Percentiles rank a stretch among this genome's conserved stretches.
phyloP scores from a whole-genome alignment of 1,140 invertebrate genomes.

The Danaus plexippus region DNA sequence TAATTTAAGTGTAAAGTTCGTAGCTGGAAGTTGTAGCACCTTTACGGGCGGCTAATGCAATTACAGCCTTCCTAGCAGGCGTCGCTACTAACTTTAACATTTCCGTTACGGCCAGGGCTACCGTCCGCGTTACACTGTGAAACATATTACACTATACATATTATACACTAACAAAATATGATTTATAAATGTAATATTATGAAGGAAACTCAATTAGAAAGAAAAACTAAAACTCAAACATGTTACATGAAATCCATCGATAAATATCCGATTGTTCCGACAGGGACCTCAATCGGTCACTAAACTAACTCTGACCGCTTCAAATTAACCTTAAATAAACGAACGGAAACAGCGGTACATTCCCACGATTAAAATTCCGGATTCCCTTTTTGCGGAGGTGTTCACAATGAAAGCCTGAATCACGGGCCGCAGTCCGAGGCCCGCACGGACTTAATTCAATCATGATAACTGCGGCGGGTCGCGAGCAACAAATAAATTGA shows the following conservation, averaged over 20 bases:
- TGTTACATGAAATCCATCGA: background rate
- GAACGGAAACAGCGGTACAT: constrained; percentile 30
- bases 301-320: constrained; percentile 34
- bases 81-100: background rate
- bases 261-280: constrained; percentile 17
- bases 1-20: constrained; percentile 48
- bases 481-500: constrained; percentile 64
- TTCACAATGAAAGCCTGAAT: constrained; percentile 34
- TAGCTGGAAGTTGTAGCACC: constrained; percentile 35
- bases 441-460: constrained; percentile 60
- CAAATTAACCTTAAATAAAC: constrained; percentile 66
- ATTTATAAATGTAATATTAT: background rate
- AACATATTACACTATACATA: background rate
- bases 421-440: constrained; percentile 24
- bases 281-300: constrained; percentile 14
- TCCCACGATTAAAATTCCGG: constrained; percentile 64
- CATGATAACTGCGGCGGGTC: constrained; percentile 58
- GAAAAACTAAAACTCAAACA: no score
- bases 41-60: constrained; percentile 39
- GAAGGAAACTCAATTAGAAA: no score
- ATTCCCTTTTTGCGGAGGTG: constrained; percentile 44
- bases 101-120: no score
- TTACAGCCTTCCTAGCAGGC: constrained; percentile 40
- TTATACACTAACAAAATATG: background rate
- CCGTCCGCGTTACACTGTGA: background rate